Evolutionary conservation across 2,888 invertebrate species (phyloP).

Genomic region (Drosophila mettleri): DNA sequence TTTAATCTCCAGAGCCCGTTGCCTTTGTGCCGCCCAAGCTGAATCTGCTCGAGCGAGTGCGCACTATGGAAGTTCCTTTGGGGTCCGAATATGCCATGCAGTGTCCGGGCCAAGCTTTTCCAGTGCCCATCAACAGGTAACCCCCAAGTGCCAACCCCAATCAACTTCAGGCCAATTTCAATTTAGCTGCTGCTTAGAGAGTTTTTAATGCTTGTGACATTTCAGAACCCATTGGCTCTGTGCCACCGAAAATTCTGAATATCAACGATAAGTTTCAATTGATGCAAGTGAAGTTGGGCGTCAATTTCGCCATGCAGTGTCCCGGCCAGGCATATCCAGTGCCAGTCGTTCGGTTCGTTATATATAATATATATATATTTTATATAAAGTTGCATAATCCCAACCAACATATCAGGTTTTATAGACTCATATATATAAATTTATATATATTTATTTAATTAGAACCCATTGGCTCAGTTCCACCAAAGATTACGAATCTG

Average conservation of each 20-base stretch:
- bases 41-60: constrained; percentile 88
- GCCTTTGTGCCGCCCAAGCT: constrained; percentile 88
- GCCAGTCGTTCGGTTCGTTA: constrained; percentile 88
- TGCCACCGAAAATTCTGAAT: constrained; percentile 87
- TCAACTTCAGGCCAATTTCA: constrained; percentile 91
- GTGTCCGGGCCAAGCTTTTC: constrained; percentile 91
- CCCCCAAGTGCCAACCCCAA: constrained; percentile 87
- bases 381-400: not conserved
- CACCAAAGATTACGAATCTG: constrained; percentile 87
- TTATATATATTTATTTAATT: not conserved
- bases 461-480: constrained; percentile 86
- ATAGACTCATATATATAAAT: not conserved
- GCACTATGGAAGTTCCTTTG: constrained; percentile 86
- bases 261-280: constrained; percentile 85
- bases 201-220: not conserved
- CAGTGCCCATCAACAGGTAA: constrained; percentile 86
- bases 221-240: constrained; percentile 86
- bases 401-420: constrained; percentile 34
- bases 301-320: constrained; percentile 89
- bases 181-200: too few species aligned
- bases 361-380: too few species aligned
- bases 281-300: constrained; percentile 64
- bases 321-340: constrained; percentile 91
- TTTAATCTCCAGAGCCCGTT: constrained; percentile 85
- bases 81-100: constrained; percentile 87